Conservation (phyloP, 2,113 vertebrate genomes). For the Peromyscus californicus region DNA sequence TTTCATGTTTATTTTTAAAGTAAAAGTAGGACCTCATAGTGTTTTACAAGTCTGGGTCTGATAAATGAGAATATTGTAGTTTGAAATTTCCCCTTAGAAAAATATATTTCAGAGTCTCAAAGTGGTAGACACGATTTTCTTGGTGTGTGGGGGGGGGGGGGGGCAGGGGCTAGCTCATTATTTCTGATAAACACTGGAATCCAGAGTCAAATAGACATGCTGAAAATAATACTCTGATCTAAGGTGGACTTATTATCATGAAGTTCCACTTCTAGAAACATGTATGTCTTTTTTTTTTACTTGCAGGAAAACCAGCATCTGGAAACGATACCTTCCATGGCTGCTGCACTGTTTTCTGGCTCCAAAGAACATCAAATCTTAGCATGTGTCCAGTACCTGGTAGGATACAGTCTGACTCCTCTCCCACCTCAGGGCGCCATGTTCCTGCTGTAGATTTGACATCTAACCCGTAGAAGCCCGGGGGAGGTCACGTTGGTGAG, state of each 20-base stretch:
- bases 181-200: slow-evolving; percentile 20
- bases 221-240: not conserved
- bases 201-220: slow-evolving; percentile 1
- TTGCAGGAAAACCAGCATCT: slow-evolving; percentile 14
- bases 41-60: slow-evolving; percentile 29
- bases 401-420: slow-evolving; percentile 61
- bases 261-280: not conserved
- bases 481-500: not conserved
- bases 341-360: slow-evolving; percentile 31
- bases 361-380: slow-evolving; percentile 54
- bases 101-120: slow-evolving; percentile 1
- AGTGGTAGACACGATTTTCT: not conserved
- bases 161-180: not conserved
- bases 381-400: slow-evolving; percentile 15
- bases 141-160: too few relatives aligned
- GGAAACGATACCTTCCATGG: slow-evolving; percentile 59
- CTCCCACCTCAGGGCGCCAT: not conserved
- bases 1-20: slow-evolving; percentile 63
- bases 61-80: slow-evolving; percentile 58
- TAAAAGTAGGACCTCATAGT: slow-evolving; percentile 59
- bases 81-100: slow-evolving; percentile 45
- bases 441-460: slow-evolving; percentile 19
- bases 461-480: not conserved
- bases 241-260: not conserved
- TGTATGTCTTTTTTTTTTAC: not conserved